Evolutionary conservation across 2,113 vertebrate genomes (phyloP), one percentile per base, ranked within the genome.

Genomic region (Sapayoa aenigma): DNA sequence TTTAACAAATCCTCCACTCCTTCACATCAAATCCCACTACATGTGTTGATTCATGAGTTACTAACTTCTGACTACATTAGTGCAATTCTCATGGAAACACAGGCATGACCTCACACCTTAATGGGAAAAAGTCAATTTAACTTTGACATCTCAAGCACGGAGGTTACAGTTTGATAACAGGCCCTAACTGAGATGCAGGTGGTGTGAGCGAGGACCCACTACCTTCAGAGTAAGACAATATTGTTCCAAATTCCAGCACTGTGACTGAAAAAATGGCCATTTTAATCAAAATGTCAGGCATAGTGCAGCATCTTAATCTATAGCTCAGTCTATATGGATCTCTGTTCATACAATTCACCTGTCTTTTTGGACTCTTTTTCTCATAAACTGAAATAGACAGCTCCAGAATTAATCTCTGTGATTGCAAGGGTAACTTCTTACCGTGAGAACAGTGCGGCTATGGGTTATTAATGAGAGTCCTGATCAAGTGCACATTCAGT

Each of bases 401-500:
- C 19, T n/a, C 47, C 25, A 47, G 66, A 96, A 96, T 94, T 94
- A 93, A 95, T 95, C 79, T 91, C 47, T 44, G 27, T 53, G 88
- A 94, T 89, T 90, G 80, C 60, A 93, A 90, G 50, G 33, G 19
- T 93, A 89, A 87, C 73, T 91, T 94, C 79, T 79, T 24, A 58
- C 79, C 47, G 82, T 1, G 30, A 89, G 67, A 93, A 63, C 2
- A 82, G 44, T 12, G 2, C 31, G 44, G 73, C 53, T 62, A 77
- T 33, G 71, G 47, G 79, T 95, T 96, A 93, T 93, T 93, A 96
- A 97, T 93, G 79, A 95, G 56, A 79, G 91, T 63, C 68, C 83
- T 93, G 94, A 95, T 96, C 93, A 97, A 97, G 88, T 91, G 84
- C 84, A 94, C 31, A 78, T 94, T 95, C 89, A 94, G 93, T 71